A percentile compares a stretch with the other conserved stretches of the same genome.
Conservation (phyloP, 53 echinoderm and acorn worm species). For the Holothuria scabra region DNA sequence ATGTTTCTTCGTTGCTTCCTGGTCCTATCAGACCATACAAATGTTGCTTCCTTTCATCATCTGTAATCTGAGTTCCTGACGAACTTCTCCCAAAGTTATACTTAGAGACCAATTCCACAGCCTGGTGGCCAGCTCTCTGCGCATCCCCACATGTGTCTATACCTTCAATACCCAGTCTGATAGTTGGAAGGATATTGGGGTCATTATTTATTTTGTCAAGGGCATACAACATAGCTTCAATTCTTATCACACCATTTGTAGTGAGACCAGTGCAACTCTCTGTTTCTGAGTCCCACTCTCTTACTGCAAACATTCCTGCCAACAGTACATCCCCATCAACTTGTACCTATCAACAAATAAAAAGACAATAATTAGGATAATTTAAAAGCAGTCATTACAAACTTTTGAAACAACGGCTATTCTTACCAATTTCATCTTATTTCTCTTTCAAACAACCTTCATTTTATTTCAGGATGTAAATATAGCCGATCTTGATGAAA, state of each 20-base stretch:
- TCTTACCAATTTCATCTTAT: too few species aligned
- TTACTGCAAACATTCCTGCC: conserved; percentile 78
- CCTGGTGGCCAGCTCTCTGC: conserved; percentile 64
- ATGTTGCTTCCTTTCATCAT: conserved; percentile 54
- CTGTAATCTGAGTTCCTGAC: conserved; percentile 62
- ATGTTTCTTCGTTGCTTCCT: conserved; percentile 67
- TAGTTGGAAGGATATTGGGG: conserved; percentile 54
- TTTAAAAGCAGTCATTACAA: too few species aligned
- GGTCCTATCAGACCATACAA: conserved; percentile 84
- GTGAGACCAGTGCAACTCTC: conserved; percentile 55
- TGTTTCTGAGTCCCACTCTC: conserved; percentile 42
- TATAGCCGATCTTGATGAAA: too few species aligned
- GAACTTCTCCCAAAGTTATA: conserved; percentile 73
- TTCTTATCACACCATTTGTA: conserved; percentile 64
- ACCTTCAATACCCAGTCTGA: conserved; percentile 75
- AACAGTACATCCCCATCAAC: conserved; percentile 79
- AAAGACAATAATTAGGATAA: conserved; percentile 32
- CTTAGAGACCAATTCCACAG: conserved; percentile 61
- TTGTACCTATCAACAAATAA: conserved; percentile 55
- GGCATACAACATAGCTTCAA: conserved; percentile 87
- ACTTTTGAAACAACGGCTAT: too few species aligned
- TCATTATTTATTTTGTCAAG: conserved; percentile 75
- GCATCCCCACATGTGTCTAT: conserved; percentile 71
- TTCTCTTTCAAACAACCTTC: too few species aligned
- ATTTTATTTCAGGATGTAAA: too few species aligned